Percentiles rank a stretch among this genome's conserved stretches.
phyloP scores from a whole-genome alignment of 2,888 invertebrate genomes.

The Ischnura elegans region DNA sequence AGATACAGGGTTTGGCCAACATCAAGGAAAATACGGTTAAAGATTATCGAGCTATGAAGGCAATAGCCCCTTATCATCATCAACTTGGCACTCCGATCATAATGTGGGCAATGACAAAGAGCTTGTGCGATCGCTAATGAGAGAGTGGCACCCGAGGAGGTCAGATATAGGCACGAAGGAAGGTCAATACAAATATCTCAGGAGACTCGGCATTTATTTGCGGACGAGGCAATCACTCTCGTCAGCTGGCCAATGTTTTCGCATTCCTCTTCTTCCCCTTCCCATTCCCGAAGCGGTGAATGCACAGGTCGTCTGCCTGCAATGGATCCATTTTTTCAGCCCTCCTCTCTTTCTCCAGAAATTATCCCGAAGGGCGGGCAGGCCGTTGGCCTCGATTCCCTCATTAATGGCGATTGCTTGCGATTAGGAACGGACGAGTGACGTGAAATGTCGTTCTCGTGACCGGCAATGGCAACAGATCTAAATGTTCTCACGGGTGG shows the following conservation, averaged over 20 bases:
- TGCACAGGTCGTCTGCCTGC: background rate
- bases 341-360: background rate
- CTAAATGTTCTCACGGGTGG: background rate
- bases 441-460: conserved; percentile 7
- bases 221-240: background rate
- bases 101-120: background rate
- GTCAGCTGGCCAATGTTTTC: background rate
- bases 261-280: background rate
- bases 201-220: background rate
- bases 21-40: too few species aligned
- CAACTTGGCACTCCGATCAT: background rate
- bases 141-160: background rate
- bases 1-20: too few species aligned
- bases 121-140: background rate
- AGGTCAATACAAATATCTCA: background rate
- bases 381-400: background rate
- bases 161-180: background rate
- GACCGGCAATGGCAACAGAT: background rate
- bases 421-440: background rate
- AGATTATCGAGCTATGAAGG: too few species aligned
- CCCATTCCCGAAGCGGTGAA: background rate
- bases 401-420: background rate
- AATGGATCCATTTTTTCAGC: background rate
- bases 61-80: too few species aligned
- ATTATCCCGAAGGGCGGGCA: background rate